phyloP scores from a whole-genome alignment of 2,113 vertebrate genomes.

The Brienomyrus brachyistius region DNA sequence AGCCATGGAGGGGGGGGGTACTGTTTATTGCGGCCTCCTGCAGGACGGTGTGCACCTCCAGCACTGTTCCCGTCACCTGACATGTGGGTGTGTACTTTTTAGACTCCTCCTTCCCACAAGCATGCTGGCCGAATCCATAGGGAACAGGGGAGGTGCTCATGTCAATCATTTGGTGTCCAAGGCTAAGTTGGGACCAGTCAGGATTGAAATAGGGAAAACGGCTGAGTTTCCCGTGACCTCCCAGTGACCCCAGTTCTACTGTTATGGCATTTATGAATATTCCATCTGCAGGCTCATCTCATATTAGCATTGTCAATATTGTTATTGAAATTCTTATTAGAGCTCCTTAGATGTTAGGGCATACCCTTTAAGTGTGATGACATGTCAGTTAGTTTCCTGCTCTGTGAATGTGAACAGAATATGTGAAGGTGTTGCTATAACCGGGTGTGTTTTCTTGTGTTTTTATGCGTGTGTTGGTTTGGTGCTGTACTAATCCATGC shows the following conservation, averaged over 20 bases:
- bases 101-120: not conserved
- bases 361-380: slow-evolving; percentile 43
- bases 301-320: slow-evolving; percentile 12
- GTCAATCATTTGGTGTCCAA: not conserved
- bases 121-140: not conserved
- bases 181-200: not conserved
- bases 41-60: not conserved
- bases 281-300: slow-evolving; percentile 47
- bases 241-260: slow-evolving; percentile 3
- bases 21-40: not conserved
- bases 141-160: not conserved
- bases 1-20: not conserved
- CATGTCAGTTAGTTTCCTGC: slow-evolving; percentile 41
- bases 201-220: not conserved
- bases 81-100: not conserved
- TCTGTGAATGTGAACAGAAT: slow-evolving; percentile 49
- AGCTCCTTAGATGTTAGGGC: slow-evolving; percentile 28
- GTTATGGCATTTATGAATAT: slow-evolving; percentile 34
- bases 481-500: slow-evolving; percentile 49
- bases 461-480: slow-evolving; percentile 34
- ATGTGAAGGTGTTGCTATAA: slow-evolving; percentile 46
- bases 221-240: not conserved
- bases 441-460: slow-evolving; percentile 19
- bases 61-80: not conserved
- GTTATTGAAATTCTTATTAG: slow-evolving; percentile 37